Evolutionary conservation across 2,113 vertebrate species (phyloP).

Genomic region (Elgaria multicarinata): DNA sequence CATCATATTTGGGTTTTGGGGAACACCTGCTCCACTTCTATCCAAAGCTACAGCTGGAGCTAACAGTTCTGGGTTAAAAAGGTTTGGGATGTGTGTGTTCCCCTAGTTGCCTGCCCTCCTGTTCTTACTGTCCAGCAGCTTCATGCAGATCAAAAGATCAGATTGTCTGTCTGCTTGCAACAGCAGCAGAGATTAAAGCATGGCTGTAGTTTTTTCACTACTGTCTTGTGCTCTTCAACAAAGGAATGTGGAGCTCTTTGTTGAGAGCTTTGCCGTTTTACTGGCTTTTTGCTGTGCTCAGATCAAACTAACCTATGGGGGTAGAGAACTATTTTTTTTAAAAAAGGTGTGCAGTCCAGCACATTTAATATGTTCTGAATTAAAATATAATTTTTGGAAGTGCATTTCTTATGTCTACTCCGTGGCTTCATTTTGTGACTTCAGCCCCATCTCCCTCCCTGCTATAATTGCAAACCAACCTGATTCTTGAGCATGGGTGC

Average conservation of each 20-base stretch:
- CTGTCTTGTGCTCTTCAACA: constrained; percentile 33
- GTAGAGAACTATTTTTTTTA: not conserved
- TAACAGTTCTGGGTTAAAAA: not conserved
- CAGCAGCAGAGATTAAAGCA: not conserved
- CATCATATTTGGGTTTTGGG: not conserved
- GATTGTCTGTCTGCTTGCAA: not conserved
- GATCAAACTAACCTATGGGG: not conserved
- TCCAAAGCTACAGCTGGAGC: not conserved
- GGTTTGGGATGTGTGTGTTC: not conserved
- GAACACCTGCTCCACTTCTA: not conserved
- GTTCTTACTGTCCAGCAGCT: not conserved
- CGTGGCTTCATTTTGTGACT: not conserved
- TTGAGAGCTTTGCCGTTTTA: not conserved
- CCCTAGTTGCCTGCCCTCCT: not conserved
- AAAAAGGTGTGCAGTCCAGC: not conserved
- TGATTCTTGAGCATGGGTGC: not conserved
- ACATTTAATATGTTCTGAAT: not conserved
- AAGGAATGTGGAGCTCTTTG: constrained; percentile 24
- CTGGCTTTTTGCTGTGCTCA: constrained; percentile 10
- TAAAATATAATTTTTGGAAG: not conserved
- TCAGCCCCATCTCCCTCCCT: too few relatives aligned
- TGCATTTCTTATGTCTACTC: not conserved
- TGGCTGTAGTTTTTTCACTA: constrained; percentile 11
- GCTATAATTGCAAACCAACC: not conserved
- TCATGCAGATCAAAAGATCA: not conserved